Percentiles rank a stretch among this genome's conserved stretches.
Conservation (phyloP, 1,140 invertebrate genomes). For the Drosophila leontia region DNA sequence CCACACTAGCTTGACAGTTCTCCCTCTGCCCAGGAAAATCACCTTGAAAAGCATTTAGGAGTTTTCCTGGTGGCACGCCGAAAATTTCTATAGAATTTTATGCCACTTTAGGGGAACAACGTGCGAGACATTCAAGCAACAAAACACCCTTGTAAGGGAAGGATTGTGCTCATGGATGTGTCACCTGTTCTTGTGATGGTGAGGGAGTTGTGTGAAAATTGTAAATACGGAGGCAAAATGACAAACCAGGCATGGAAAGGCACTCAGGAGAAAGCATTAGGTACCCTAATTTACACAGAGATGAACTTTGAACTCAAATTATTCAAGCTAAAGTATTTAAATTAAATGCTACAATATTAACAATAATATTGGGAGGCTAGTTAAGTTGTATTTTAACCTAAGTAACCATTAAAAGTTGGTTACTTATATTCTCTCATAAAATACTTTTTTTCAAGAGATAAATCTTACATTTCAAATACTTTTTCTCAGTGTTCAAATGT, state of each 20-base stretch:
- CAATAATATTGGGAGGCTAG: no score
- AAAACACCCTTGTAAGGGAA: slow-evolving; percentile 12
- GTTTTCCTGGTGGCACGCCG: neutral
- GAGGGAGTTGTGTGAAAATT: slow-evolving; percentile 46
- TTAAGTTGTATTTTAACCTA: neutral
- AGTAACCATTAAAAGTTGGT: no score
- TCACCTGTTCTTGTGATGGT: slow-evolving; percentile 44
- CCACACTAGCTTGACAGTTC: slow-evolving; percentile 59
- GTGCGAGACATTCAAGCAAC: slow-evolving; percentile 18
- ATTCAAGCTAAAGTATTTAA: no score
- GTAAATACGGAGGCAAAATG: slow-evolving; percentile 54
- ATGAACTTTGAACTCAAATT: neutral
- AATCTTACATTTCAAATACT: neutral
- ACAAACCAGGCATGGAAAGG: slow-evolving; percentile 31
- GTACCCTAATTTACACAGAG: slow-evolving; percentile 12
- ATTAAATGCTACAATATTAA: neutral
- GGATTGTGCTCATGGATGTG: slow-evolving; percentile 39
- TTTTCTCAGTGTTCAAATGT: neutral
- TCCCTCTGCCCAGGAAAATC: neutral
- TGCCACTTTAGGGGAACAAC: slow-evolving; percentile 21
- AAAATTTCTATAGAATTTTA: slow-evolving; percentile 57
- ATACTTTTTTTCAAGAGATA: neutral
- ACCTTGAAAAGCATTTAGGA: slow-evolving; percentile 33
- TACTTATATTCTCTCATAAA: neutral
- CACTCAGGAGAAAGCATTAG: slow-evolving; percentile 15